Conservation (phyloP, 2,888 invertebrate genomes). For the Volucella bombylans region DNA sequence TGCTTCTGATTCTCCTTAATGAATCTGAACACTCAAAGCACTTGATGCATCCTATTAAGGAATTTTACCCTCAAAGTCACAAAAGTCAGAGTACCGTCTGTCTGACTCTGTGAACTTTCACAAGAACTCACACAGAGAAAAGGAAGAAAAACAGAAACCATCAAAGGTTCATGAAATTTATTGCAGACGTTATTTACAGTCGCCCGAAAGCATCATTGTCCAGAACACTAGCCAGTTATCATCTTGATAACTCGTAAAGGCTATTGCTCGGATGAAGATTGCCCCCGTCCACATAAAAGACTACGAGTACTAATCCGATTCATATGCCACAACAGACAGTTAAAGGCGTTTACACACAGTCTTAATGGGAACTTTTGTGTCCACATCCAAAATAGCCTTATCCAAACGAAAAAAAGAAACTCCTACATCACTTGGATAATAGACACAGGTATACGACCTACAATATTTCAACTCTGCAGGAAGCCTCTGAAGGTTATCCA, state of each 20-base stretch:
- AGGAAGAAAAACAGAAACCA: not conserved
- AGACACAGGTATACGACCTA: not conserved
- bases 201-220: constrained; percentile 4
- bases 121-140: too few species aligned
- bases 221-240: constrained; percentile 24
- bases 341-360: constrained; percentile 13
- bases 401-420: not conserved
- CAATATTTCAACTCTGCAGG: too few species aligned
- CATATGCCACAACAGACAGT: constrained; percentile 28
- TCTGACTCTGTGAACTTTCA: constrained; percentile 1
- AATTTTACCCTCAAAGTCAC: not conserved
- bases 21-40: not conserved
- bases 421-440: constrained; percentile 6
- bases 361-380: constrained; percentile 3
- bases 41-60: not conserved
- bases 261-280: not conserved
- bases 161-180: constrained; percentile 44
- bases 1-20: too few species aligned
- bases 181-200: not conserved
- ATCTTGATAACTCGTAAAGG: constrained; percentile 36
- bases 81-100: not conserved
- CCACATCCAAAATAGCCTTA: not conserved
- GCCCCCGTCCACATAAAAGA: not conserved
- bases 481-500: too few species aligned
- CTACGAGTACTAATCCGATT: constrained; percentile 4